Percentiles rank a stretch among this genome's conserved stretches.
These are phyloP conservation scores for Phyllopteryx taeniolatus DNA, from an alignment of 2,113 vertebrate genomes.

Conservation along the genomic window DNA sequence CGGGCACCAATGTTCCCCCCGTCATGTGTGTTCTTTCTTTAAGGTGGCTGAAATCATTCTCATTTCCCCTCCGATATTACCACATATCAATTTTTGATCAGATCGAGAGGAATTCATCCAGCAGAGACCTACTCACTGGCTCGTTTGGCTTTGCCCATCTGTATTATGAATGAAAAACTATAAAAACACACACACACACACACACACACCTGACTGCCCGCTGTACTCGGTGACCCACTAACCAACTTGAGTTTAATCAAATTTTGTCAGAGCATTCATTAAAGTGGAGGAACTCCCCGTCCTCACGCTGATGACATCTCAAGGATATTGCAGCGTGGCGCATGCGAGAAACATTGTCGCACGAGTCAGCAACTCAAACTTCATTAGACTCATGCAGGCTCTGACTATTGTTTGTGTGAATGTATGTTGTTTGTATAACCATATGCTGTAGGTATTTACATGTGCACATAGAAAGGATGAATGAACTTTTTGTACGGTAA, in stretches of 20 bases:
- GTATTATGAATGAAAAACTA: constrained; percentile 69
- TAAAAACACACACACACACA: constrained; percentile 9
- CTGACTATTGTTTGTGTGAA: constrained; percentile 14
- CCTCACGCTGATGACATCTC: constrained; percentile 48
- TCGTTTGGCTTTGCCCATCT: constrained; percentile 60
- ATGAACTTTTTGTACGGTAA: no score
- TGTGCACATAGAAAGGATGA: not conserved
- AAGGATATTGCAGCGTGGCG: constrained; percentile 53
- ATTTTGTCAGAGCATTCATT: constrained; percentile 59
- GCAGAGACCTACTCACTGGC: constrained; percentile 57
- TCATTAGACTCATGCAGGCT: constrained; percentile 6
- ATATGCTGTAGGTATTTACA: not conserved
- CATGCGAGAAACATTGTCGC: constrained; percentile 27
- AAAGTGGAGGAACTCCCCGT: constrained; percentile 47
- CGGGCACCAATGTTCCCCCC: constrained; percentile 34
- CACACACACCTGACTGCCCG: constrained; percentile 23
- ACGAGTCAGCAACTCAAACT: constrained; percentile 24
- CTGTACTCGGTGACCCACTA: constrained; percentile 57
- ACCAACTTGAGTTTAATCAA: constrained; percentile 63
- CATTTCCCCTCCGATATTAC: constrained; percentile 55
- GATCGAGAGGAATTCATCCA: constrained; percentile 71
- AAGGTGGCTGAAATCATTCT: constrained; percentile 28
- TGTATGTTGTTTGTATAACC: not conserved
- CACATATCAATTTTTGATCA: constrained; percentile 73
- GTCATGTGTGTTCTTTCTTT: constrained; percentile 27